Evolutionary conservation across 1,140 invertebrate genomes (phyloP), one percentile per base, ranked within the genome.

Genomic region (Diabrotica undecimpunctata): DNA sequence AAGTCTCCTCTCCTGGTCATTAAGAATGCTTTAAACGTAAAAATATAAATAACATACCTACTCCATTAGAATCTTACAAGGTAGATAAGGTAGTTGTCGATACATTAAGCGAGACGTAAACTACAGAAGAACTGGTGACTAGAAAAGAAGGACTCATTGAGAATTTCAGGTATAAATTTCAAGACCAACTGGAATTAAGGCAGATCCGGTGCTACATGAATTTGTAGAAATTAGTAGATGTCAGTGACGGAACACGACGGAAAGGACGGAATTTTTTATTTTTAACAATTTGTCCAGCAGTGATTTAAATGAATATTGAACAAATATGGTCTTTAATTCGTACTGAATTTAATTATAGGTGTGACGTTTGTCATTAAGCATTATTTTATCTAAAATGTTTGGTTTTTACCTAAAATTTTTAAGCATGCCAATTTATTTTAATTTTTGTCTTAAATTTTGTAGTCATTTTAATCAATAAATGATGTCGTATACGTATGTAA

Each of bases 181-280:
- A 58, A 67, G 75, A 67, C 53, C 61, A 67, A 63, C 55, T 72
- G 67, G 62, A 69, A 65, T 63, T 57, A 69, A 73, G 74, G 69
- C 74, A 68, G 72, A 70, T 64, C 74, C 73, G 67, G 69, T 72
- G 70, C 71, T 69, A 75, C 73, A 62, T 70, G 70, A 68, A 70
- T 73, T 74, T 76, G 74, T 76, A 76, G 74, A 76, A 76, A 76
- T 76, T 76, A 75, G 74, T 76, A 73, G 72, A 73, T 67, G 71
- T 64, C 25, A 25, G 25, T 25, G 25, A 25, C 25, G 25, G 25
- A 25, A 4, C 25, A 25, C 4, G 25, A 25, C 4, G n/a, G n/a
- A n/a, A n/a, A 25, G 25, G 25, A 25, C 1, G 25, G 4, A 25
- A 4, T 25, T 25, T 25, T 25, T 25, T 25, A 25, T 25, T 25